These are phyloP conservation scores for Sipunculus nudus DNA, from an alignment of 2,888 invertebrate genomes.

Conservation along the genomic window DNA sequence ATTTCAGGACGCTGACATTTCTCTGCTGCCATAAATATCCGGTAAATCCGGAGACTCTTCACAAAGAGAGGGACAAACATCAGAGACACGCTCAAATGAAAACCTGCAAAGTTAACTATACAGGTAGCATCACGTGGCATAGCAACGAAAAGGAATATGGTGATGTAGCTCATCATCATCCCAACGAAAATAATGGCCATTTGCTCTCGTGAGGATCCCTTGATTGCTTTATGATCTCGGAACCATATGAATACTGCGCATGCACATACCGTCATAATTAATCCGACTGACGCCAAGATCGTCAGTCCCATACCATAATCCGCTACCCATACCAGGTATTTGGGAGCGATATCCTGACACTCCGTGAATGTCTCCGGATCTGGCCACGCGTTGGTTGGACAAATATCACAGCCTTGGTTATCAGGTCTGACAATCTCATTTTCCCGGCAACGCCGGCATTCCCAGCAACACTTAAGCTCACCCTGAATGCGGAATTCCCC, in stretches of 20 bases:
- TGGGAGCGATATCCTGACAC: constrained; percentile 13
- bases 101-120: too few species aligned
- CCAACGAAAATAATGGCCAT: constrained; percentile 1
- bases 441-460: constrained; percentile 20
- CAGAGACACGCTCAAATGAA: constrained; percentile 19
- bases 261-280: constrained; percentile 33
- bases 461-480: constrained; percentile 30
- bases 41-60: constrained; percentile 46
- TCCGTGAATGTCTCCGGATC: constrained; percentile 16
- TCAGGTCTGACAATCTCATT: constrained; percentile 21
- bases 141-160: constrained; percentile 4
- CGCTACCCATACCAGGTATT: constrained; percentile 13
- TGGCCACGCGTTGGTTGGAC: constrained; percentile 25
- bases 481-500: constrained; percentile 20
- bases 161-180: not conserved
- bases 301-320: constrained; percentile 6
- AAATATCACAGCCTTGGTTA: constrained; percentile 12
- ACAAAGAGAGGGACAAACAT: constrained; percentile 31
- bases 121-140: too few species aligned
- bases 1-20: too few species aligned
- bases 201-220: constrained; percentile 10
- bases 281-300: not conserved
- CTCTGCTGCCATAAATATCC: constrained; percentile 44
- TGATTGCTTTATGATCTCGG: constrained; percentile 6
- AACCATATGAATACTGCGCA: too few species aligned